These are phyloP conservation scores for Troglohyphantes excavatus DNA, from an alignment of 2,888 invertebrate genomes.

Conservation along the genomic window DNA sequence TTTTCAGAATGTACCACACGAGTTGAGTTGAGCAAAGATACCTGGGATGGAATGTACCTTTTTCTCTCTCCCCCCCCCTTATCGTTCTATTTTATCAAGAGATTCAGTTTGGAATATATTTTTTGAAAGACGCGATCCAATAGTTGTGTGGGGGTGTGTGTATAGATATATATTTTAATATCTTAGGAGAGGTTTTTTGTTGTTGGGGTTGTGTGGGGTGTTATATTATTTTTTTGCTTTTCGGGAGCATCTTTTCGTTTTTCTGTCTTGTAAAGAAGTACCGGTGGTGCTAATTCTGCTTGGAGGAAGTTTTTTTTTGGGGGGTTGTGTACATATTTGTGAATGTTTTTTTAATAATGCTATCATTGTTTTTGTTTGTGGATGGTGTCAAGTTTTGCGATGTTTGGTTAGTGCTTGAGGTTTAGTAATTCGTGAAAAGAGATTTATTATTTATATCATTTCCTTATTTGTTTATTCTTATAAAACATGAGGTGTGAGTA, in stretches of 20 bases:
- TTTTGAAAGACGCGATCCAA: conserved; percentile 37
- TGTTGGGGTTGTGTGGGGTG: conserved; percentile 13
- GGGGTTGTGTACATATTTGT: conserved; percentile 33
- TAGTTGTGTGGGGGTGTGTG: conserved; percentile 23
- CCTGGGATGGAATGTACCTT: conserved; percentile 49
- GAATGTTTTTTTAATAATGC: neutral
- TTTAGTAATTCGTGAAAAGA: too few species aligned
- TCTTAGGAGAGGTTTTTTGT: conserved; percentile 50
- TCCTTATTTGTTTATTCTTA: too few species aligned
- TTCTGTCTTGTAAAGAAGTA: conserved; percentile 43
- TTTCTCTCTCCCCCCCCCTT: neutral
- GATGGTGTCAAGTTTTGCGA: too few species aligned
- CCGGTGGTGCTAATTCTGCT: conserved; percentile 56
- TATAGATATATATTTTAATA: conserved; percentile 61
- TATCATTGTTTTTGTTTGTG: too few species aligned
- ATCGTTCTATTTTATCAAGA: conserved; percentile 39
- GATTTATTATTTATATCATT: too few species aligned
- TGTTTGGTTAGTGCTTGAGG: too few species aligned
- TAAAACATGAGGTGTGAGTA: too few species aligned
- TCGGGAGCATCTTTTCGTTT: conserved; percentile 16
- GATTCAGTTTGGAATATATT: conserved; percentile 18
- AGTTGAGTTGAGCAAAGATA: conserved; percentile 59
- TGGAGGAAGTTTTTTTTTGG: conserved; percentile 24
- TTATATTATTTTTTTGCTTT: neutral
- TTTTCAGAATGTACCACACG: conserved; percentile 60